Conservation (phyloP, 2,797 vertebrate genomes). For the Leptatherina wallacei region DNA sequence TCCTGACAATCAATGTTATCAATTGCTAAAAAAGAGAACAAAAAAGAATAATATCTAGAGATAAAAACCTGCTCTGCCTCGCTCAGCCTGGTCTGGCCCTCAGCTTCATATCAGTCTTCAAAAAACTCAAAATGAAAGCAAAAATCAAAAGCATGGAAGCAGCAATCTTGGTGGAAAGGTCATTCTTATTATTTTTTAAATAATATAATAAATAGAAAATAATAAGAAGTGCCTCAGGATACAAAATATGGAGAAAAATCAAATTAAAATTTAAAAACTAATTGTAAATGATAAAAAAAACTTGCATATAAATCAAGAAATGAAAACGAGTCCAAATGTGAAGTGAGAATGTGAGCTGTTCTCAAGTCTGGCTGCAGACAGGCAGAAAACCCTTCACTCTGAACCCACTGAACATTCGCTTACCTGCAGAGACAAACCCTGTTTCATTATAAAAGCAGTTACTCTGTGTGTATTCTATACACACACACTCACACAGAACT, state of each 20-base stretch:
- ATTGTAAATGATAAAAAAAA: conserved; percentile 1
- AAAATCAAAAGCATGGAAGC: background rate
- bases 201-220: background rate
- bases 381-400: conserved; percentile 35
- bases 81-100: conserved; percentile 1
- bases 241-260: background rate
- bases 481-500: conserved; percentile 25
- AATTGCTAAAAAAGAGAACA: background rate
- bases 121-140: background rate
- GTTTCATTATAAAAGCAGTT: conserved; percentile 33
- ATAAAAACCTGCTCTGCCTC: conserved; percentile 8
- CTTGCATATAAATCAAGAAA: background rate
- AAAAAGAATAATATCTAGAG: conserved; percentile 11
- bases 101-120: conserved; percentile 18
- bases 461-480: conserved; percentile 23
- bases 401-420: conserved; percentile 24
- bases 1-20: background rate
- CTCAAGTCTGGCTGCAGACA: conserved; percentile 25
- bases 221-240: conserved; percentile 8
- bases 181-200: conserved; percentile 3
- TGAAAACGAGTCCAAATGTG: conserved; percentile 3
- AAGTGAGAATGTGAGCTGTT: background rate
- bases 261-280: conserved; percentile 1
- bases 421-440: conserved; percentile 10
- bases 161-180: conserved; percentile 1